Evolutionary conservation across 1,140 invertebrate species (phyloP), one percentile per base, ranked within the genome.

Genomic region (Aphelinus atriplicis): DNA sequence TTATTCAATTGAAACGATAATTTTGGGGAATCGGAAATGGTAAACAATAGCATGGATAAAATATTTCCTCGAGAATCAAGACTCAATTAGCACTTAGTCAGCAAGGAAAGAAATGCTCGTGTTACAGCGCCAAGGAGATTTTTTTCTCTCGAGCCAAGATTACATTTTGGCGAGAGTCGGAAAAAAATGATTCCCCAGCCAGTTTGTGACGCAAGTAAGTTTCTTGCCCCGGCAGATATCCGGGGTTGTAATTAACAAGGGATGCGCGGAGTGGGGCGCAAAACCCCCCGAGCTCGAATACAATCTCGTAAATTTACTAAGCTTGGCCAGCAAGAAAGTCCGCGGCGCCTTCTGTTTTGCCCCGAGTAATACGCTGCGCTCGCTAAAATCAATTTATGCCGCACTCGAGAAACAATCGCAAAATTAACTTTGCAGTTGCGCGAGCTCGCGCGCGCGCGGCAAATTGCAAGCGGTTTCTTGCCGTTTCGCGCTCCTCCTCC

Each of bases 221-320:
- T 64, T 64, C n/a, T n/a, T 45, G 6, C 42, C 45, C 46, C 62
- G 46, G 6, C 4, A 47, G 62, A 46, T 43, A n/a, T 66, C 61
- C 42, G 43, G 1, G 56, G n/a, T 71, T 53, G 80, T 80, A 83
- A 83, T 81, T 81, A 82, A 83, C 78, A 79, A 76, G 68, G 57
- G 43, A 10, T 6, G 53, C 3, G 58, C 71, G 73, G 75, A 77
- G 70, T 72, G 71, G 81, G 74, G 74, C 75, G 58, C 26, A 9
- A 47, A 7, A 60, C 57, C 65, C 76, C 26, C 4, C 51, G 51
- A 60, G 77, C 77, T 56, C 74, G 80, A 77, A 82, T 83, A 83
- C 81, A 83, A 83, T 83, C 81, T 80, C 82, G 82, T 83, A 83
- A 83, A 83, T 83, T 83, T 83, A 72, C 75, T 68, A 72, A 76